A percentile compares a stretch with the other conserved stretches of the same genome.
These are phyloP conservation scores for Herpetotheres cachinnans DNA, from an alignment of 2,113 vertebrate species.

Conservation along the genomic window DNA sequence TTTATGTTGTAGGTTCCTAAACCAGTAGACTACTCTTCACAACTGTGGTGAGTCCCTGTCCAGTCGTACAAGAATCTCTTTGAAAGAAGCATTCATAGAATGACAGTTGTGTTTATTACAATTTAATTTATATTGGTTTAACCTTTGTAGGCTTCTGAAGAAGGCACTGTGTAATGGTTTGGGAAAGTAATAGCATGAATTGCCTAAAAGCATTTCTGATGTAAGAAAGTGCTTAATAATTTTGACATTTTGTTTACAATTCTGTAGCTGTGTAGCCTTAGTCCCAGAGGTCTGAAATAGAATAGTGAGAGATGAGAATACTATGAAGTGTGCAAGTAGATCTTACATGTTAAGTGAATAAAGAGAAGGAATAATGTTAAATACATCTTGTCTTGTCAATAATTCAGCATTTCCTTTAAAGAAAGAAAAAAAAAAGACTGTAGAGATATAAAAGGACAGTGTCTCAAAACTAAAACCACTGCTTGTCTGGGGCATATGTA, in stretches of 20 bases:
- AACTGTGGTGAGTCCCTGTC: conserved; percentile 84
- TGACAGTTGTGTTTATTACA: not conserved
- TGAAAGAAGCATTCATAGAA: not conserved
- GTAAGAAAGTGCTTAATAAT: not conserved
- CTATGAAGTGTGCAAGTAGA: not conserved
- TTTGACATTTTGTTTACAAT: not conserved
- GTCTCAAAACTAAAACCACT: not conserved
- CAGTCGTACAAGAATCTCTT: not conserved
- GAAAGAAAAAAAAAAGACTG: not conserved
- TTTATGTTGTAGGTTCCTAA: conserved; percentile 85
- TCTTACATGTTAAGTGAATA: not conserved
- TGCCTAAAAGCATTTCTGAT: not conserved
- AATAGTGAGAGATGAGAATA: not conserved
- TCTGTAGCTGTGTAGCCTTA: not conserved
- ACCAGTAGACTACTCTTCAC: conserved; percentile 91
- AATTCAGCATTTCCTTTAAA: not conserved
- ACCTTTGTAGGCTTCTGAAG: not conserved
- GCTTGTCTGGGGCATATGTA: not conserved
- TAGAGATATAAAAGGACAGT: not conserved
- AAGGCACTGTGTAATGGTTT: not conserved
- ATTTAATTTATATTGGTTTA: not conserved
- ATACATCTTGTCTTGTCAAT: not conserved
- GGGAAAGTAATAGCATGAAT: not conserved
- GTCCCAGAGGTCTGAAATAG: not conserved
- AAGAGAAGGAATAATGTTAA: not conserved